These are phyloP conservation scores for Dendropsophus ebraccatus DNA, from an alignment of 2,113 vertebrate genomes.

Conservation along the genomic window DNA sequence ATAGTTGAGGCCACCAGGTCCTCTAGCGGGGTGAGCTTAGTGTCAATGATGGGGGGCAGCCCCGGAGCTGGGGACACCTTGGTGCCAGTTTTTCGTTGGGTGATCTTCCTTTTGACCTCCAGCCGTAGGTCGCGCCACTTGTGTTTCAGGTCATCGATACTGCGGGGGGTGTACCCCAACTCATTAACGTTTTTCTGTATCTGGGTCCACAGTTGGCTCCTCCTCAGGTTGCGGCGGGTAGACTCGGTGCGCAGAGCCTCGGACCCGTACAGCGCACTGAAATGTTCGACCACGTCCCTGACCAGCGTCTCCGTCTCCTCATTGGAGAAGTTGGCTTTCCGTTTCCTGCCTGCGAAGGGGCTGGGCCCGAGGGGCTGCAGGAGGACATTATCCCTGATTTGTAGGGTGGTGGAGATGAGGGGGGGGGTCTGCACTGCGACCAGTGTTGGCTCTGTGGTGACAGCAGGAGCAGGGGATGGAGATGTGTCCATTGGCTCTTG, in stretches of 20 bases:
- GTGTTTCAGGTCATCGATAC: slow-evolving; percentile 75
- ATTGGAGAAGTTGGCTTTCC: slow-evolving; percentile 73
- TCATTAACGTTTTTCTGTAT: slow-evolving; percentile 72
- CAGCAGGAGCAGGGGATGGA: background rate
- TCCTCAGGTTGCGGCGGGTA: slow-evolving; percentile 66
- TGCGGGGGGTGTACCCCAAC: slow-evolving; percentile 72
- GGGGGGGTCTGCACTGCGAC: background rate
- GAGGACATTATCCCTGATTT: background rate
- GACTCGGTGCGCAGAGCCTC: slow-evolving; percentile 72
- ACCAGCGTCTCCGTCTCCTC: slow-evolving; percentile 74
- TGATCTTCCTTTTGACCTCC: slow-evolving; percentile 69
- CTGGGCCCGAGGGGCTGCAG: slow-evolving; percentile 33
- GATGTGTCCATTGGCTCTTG: background rate
- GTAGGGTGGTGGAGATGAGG: background rate
- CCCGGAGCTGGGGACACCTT: slow-evolving; percentile 64
- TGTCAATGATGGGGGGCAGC: slow-evolving; percentile 49
- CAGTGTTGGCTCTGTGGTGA: background rate
- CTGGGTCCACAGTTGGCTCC: slow-evolving; percentile 64
- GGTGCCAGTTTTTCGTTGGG: slow-evolving; percentile 59
- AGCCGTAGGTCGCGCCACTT: slow-evolving; percentile 73
- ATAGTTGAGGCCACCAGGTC: slow-evolving; percentile 72
- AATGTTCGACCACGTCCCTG: slow-evolving; percentile 72
- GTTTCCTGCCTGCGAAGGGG: slow-evolving; percentile 56
- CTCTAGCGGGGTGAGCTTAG: slow-evolving; percentile 68
- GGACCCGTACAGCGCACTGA: slow-evolving; percentile 71